phyloP scores from a whole-genome alignment of 2,888 invertebrate genomes.

The Synanthedon andrenaeformis region DNA sequence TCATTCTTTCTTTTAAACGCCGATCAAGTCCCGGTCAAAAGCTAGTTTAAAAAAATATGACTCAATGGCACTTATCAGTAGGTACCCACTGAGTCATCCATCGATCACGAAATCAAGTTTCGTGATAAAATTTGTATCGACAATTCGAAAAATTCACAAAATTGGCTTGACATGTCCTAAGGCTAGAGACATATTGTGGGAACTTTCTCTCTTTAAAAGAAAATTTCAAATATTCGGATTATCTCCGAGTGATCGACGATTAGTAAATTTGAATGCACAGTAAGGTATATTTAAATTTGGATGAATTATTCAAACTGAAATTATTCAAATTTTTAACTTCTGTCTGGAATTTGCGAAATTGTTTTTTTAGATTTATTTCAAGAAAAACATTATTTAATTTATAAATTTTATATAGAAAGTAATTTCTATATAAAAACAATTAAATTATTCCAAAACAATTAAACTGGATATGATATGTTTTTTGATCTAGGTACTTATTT shows the following conservation, averaged over 20 bases:
- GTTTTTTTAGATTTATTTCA: conserved; percentile 2
- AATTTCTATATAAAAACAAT: neutral
- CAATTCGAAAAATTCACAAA: too few species aligned
- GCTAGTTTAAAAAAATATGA: too few species aligned
- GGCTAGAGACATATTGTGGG: conserved; percentile 36
- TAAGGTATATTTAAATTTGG: conserved; percentile 7
- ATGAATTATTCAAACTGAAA: too few species aligned
- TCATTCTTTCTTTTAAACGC: too few species aligned
- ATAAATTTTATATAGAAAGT: neutral
- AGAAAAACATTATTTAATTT: too few species aligned
- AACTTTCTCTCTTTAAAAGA: conserved; percentile 34
- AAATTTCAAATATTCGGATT: conserved; percentile 25
- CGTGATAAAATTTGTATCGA: too few species aligned
- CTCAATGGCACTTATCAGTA: too few species aligned
- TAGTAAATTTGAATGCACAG: conserved; percentile 6
- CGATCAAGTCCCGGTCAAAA: too few species aligned
- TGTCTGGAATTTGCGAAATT: conserved; percentile 3
- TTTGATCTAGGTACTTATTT: too few species aligned
- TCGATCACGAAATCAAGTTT: too few species aligned
- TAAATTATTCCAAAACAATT: neutral
- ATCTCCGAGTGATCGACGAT: conserved; percentile 16
- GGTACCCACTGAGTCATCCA: too few species aligned
- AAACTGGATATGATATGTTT: too few species aligned
- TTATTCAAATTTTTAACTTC: conserved; percentile 6
- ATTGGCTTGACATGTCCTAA: conserved; percentile 13